These are phyloP conservation scores for Amphipyra berbera DNA, from an alignment of 2,888 invertebrate species.

Conservation along the genomic window DNA sequence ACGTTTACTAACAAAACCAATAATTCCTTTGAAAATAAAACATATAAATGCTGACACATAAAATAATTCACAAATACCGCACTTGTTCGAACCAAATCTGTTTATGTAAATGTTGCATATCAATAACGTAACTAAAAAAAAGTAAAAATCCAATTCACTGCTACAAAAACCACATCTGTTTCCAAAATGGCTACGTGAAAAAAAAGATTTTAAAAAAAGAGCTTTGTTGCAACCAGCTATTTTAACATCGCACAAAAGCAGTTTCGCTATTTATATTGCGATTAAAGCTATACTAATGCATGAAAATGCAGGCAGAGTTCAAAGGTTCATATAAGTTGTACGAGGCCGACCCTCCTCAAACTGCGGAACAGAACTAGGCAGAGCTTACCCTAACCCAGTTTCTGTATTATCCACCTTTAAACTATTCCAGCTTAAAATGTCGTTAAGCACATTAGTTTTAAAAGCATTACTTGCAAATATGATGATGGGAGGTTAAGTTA, in stretches of 20 bases:
- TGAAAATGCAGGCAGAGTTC: constrained; percentile 64
- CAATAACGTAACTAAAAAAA: not conserved
- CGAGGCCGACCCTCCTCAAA: constrained; percentile 73
- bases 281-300: constrained; percentile 60
- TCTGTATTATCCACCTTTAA: constrained; percentile 58
- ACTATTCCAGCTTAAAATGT: constrained; percentile 67
- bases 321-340: constrained; percentile 72
- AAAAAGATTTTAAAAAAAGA: not conserved
- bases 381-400: constrained; percentile 70
- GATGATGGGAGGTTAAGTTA: constrained; percentile 18
- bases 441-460: constrained; percentile 56
- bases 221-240: not conserved
- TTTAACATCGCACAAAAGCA: constrained; percentile 17
- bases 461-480: constrained; percentile 46
- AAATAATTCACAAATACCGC: not conserved
- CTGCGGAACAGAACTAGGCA: constrained; percentile 63
- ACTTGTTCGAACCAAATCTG: not conserved
- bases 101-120: not conserved
- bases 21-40: too few relatives aligned
- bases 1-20: too few relatives aligned
- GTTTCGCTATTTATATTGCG: constrained; percentile 28
- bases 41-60: too few relatives aligned
- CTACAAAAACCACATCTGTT: not conserved
- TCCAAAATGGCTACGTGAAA: constrained; percentile 2
- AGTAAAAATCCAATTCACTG: not conserved